These are phyloP conservation scores for Lophius piscatorius DNA, from an alignment of 2,113 vertebrate genomes.

Conservation along the genomic window DNA sequence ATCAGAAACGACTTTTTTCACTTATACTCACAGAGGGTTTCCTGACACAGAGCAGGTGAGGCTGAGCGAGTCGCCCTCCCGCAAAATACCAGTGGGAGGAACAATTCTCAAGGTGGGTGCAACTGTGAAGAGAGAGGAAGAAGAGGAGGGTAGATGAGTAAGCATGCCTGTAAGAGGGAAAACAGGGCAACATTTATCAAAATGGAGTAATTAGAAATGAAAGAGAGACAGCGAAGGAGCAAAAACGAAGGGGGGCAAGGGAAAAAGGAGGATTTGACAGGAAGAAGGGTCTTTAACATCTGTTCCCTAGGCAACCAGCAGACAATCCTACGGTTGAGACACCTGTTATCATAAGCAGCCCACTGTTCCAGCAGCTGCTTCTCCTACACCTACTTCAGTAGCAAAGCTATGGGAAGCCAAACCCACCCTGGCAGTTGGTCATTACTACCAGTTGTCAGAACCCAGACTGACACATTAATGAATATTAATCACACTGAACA, in stretches of 20 bases:
- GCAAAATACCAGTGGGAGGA: constrained; percentile 84
- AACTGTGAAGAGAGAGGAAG: constrained; percentile 71
- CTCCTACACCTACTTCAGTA: constrained; percentile 44
- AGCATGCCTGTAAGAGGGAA: neutral
- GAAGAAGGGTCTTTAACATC: constrained; percentile 55
- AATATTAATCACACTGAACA: constrained; percentile 51
- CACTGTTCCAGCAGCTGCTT: constrained; percentile 56
- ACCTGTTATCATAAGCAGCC: constrained; percentile 70
- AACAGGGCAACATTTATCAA: constrained; percentile 3
- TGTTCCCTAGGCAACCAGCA: constrained; percentile 68
- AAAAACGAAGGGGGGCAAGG: constrained; percentile 18
- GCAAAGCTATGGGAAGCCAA: constrained; percentile 56
- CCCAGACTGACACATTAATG: constrained; percentile 33
- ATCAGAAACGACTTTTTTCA: constrained; percentile 37
- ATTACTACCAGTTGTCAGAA: constrained; percentile 38
- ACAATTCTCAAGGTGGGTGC: constrained; percentile 88
- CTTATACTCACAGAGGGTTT: constrained; percentile 87
- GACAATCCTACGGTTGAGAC: constrained; percentile 50
- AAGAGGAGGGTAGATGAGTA: constrained; percentile 4
- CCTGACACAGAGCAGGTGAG: constrained; percentile 86
- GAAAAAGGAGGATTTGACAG: constrained; percentile 35
- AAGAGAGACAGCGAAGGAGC: constrained; percentile 6
- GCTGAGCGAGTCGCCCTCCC: constrained; percentile 89
- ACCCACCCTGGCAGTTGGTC: constrained; percentile 45
- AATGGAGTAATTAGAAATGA: constrained; percentile 5